phyloP scores from a whole-genome alignment of 2,797 vertebrate species.

The Aplochiton taeniatus region DNA sequence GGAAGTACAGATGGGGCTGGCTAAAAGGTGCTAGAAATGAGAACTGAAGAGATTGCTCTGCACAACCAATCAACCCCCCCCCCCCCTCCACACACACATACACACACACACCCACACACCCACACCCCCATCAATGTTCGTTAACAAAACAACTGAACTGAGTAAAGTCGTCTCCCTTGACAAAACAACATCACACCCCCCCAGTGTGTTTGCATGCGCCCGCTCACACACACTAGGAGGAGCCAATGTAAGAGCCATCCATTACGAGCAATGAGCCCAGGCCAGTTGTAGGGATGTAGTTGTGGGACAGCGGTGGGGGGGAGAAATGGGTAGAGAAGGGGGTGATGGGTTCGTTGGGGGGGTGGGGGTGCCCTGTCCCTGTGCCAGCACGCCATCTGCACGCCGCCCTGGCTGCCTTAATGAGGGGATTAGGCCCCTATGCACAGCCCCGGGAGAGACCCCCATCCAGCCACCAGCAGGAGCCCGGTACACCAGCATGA shows the following conservation, averaged over 20 bases:
- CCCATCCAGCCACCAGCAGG: slow-evolving; percentile 58
- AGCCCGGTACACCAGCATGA: slow-evolving; percentile 46
- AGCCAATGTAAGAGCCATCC: slow-evolving; percentile 37
- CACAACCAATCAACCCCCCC: slow-evolving; percentile 22
- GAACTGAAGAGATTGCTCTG: slow-evolving; percentile 22
- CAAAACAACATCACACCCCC: slow-evolving; percentile 23
- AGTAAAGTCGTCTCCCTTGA: slow-evolving; percentile 25
- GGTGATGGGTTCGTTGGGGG: slow-evolving; percentile 6
- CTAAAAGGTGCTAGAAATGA: neutral
- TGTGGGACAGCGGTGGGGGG: slow-evolving; percentile 50
- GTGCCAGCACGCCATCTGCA: slow-evolving; percentile 76
- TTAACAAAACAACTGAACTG: slow-evolving; percentile 35
- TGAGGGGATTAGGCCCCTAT: slow-evolving; percentile 73
- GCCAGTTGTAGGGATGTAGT: slow-evolving; percentile 35
- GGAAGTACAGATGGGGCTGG: neutral
- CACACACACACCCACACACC: too few species aligned
- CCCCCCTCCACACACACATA: too few species aligned
- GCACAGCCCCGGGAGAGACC: slow-evolving; percentile 60
- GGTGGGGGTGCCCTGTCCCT: slow-evolving; percentile 46
- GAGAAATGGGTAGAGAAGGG: neutral
- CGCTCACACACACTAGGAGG: neutral
- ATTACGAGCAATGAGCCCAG: slow-evolving; percentile 57
- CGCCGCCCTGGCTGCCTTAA: slow-evolving; percentile 59
- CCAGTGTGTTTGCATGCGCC: neutral
- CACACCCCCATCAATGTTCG: slow-evolving; percentile 43